A percentile compares a stretch with the other conserved stretches of the same genome.
These are phyloP conservation scores for Centrocercus urophasianus DNA, from an alignment of 2,113 vertebrate species.

Conservation along the genomic window DNA sequence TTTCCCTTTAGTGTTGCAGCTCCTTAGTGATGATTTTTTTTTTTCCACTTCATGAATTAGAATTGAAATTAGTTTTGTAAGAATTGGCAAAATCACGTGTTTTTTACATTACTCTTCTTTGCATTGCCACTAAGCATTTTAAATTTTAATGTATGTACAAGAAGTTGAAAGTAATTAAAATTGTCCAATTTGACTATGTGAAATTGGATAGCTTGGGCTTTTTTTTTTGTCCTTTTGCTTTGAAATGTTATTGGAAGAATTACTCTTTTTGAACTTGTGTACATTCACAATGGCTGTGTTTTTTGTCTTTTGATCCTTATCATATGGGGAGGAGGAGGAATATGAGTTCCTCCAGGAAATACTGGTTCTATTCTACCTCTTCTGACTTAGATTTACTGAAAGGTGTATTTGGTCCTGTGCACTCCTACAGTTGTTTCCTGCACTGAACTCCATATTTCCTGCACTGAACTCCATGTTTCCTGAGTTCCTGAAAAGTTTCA, in stretches of 20 bases:
- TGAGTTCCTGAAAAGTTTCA: background rate
- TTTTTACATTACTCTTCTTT: background rate
- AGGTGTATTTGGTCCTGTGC: background rate
- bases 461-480: background rate
- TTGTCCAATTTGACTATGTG: background rate
- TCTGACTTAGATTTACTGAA: background rate
- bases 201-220: background rate
- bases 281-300: background rate
- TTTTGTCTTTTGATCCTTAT: background rate
- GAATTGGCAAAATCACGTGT: background rate
- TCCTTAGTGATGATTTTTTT: background rate
- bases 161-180: background rate
- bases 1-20: background rate
- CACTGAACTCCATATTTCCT: background rate
- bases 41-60: background rate
- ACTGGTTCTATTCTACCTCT: background rate
- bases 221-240: background rate
- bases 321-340: background rate
- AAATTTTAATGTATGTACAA: background rate
- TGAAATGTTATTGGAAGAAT: background rate
- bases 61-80: background rate
- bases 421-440: background rate
- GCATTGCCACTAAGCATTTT: background rate
- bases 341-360: background rate
- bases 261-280: background rate